phyloP scores from a whole-genome alignment of 2,888 invertebrate genomes.

The Tolmerus cingulatus region DNA sequence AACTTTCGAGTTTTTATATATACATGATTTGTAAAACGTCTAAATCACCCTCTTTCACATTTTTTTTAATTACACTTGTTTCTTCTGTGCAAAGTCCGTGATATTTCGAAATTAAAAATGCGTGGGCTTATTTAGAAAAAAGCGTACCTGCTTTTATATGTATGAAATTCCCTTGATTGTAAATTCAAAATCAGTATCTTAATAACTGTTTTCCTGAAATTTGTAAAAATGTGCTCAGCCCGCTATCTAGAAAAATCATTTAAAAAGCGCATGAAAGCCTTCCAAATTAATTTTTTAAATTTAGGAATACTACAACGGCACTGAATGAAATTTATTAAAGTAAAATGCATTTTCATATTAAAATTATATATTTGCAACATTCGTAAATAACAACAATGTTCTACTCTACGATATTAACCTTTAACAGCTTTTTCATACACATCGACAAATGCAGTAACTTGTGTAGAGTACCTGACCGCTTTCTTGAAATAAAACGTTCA shows the following conservation, averaged over 20 bases:
- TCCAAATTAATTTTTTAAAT: too few species aligned
- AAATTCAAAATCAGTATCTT: too few species aligned
- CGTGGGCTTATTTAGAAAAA: too few species aligned
- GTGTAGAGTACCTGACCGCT: constrained; percentile 21
- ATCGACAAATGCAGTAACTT: not conserved
- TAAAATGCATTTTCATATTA: not conserved
- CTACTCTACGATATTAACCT: not conserved
- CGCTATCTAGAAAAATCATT: not conserved
- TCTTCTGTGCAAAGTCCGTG: too few species aligned
- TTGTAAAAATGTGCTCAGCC: too few species aligned
- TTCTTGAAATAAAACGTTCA: not conserved
- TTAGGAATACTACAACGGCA: not conserved
- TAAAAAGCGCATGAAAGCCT: too few species aligned
- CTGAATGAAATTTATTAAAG: not conserved
- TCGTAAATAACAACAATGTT: constrained; percentile 14
- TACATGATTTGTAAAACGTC: not conserved
- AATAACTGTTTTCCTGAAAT: too few species aligned
- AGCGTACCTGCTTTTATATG: too few species aligned
- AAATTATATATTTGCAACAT: constrained; percentile 18
- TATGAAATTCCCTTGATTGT: too few species aligned
- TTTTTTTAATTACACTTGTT: not conserved
- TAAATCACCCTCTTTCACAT: not conserved
- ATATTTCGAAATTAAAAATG: too few species aligned
- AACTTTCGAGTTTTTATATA: too few species aligned
- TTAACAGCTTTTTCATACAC: constrained; percentile 3